Percentiles rank a stretch among this genome's conserved stretches.
Conservation (phyloP, 2,888 invertebrate species). For the Drymonia ruficornis region DNA sequence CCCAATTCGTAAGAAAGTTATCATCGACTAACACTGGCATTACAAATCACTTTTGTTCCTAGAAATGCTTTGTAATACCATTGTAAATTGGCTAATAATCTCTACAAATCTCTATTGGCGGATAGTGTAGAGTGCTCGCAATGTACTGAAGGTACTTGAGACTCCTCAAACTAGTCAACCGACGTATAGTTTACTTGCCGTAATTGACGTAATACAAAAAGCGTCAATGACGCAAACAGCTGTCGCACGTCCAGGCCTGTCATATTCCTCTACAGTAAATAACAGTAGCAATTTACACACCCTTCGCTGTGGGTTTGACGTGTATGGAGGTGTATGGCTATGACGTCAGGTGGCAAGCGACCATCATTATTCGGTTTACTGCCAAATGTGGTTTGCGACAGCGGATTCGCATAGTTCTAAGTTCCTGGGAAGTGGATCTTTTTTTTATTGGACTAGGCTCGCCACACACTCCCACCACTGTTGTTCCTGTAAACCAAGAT, state of each 20-base stretch:
- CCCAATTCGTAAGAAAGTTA: too few relatives aligned
- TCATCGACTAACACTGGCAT: too few relatives aligned
- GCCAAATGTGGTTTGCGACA: neutral
- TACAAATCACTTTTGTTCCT: too few relatives aligned
- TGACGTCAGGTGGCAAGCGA: slow-evolving; percentile 3
- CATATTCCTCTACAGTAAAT: neutral
- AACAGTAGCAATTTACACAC: neutral
- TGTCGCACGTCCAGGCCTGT: neutral
- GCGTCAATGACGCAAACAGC: neutral
- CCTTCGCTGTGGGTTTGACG: neutral
- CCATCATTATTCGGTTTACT: neutral
- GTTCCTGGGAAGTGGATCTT: neutral
- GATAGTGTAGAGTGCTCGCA: too few relatives aligned
- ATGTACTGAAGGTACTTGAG: too few relatives aligned
- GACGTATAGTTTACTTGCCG: too few relatives aligned
- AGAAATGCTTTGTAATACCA: too few relatives aligned
- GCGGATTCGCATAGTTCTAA: neutral
- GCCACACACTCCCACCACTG: too few relatives aligned
- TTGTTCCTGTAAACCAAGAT: too few relatives aligned
- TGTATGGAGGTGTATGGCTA: neutral
- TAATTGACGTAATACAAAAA: neutral
- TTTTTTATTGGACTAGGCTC: too few relatives aligned
- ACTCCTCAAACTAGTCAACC: neutral
- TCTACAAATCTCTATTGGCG: too few relatives aligned
- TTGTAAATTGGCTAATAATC: too few relatives aligned